A percentile compares a stretch with the other conserved stretches of the same genome.
phyloP scores from a whole-genome alignment of 2,797 vertebrate genomes.

The Protosalanx chinensis region DNA sequence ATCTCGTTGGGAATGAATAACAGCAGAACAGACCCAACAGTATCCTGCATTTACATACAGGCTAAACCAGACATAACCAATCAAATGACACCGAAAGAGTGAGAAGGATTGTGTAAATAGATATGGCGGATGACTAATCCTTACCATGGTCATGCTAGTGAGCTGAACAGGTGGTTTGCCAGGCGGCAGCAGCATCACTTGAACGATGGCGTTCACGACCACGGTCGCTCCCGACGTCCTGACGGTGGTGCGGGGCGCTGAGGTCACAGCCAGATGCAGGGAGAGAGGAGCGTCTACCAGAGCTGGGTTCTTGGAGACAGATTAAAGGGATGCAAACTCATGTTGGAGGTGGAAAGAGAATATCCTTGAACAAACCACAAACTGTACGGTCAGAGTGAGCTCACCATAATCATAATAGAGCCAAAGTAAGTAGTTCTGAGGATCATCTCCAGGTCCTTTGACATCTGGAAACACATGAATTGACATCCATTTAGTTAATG shows the following conservation, averaged over 20 bases:
- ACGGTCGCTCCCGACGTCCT: constrained; percentile 83
- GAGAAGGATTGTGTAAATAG: neutral
- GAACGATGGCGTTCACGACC: constrained; percentile 77
- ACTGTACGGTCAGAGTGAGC: constrained; percentile 16
- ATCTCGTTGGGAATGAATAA: neutral
- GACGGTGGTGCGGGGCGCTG: constrained; percentile 81
- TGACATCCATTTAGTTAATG: neutral
- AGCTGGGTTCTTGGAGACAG: constrained; percentile 73
- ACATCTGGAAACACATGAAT: constrained; percentile 73
- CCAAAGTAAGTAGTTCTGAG: constrained; percentile 90
- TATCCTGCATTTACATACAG: neutral
- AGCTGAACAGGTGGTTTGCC: constrained; percentile 75
- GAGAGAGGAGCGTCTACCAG: constrained; percentile 80
- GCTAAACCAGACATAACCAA: neutral
- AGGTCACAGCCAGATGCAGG: constrained; percentile 76
- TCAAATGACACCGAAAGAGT: neutral
- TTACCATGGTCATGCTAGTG: constrained; percentile 92
- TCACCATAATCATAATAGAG: constrained; percentile 86
- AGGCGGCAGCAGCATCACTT: constrained; percentile 75
- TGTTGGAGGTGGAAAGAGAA: too few relatives aligned
- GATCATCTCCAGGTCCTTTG: constrained; percentile 87
- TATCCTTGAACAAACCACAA: too few relatives aligned
- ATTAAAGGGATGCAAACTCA: neutral
- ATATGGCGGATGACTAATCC: neutral
- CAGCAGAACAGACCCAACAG: neutral